A percentile compares a stretch with the other conserved stretches of the same genome.
These are phyloP conservation scores for Drosophila siamana DNA, from an alignment of 2,888 invertebrate genomes.

Conservation along the genomic window DNA sequence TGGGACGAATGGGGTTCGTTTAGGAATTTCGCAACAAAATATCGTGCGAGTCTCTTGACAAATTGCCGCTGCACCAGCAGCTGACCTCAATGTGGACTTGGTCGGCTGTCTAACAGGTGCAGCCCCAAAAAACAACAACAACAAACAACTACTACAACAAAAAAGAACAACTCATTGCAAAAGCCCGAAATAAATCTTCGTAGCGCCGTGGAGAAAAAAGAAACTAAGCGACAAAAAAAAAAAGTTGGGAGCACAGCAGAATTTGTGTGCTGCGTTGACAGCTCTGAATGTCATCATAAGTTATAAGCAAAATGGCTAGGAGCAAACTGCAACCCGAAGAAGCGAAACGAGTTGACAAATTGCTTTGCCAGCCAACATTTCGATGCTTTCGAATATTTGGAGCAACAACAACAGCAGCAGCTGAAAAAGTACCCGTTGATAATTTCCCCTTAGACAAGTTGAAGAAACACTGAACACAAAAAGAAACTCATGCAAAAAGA, in stretches of 20 bases:
- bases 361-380: constrained; percentile 50
- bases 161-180: constrained; percentile 58
- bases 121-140: constrained; percentile 21
- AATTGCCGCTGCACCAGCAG: constrained; percentile 54
- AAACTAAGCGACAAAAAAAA: constrained; percentile 6
- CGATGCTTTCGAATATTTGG: constrained; percentile 51
- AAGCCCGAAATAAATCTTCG: constrained; percentile 70
- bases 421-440: constrained; percentile 25
- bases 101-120: constrained; percentile 54
- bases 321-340: constrained; percentile 44
- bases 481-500: constrained; percentile 14
- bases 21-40: constrained; percentile 70
- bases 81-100: constrained; percentile 62
- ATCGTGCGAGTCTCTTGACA: constrained; percentile 55
- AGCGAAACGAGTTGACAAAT: constrained; percentile 74
- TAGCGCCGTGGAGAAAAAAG: constrained; percentile 43
- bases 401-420: constrained; percentile 27
- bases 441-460: constrained; percentile 42
- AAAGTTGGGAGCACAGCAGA: constrained; percentile 17
- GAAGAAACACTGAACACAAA: background rate
- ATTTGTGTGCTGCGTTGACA: constrained; percentile 57
- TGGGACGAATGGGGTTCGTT: constrained; percentile 10
- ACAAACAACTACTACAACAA: constrained; percentile 27
- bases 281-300: constrained; percentile 77
- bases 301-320: constrained; percentile 47